Evolutionary conservation across 2,888 invertebrate genomes (phyloP).

Genomic region (Eurytoma adleriae): DNA sequence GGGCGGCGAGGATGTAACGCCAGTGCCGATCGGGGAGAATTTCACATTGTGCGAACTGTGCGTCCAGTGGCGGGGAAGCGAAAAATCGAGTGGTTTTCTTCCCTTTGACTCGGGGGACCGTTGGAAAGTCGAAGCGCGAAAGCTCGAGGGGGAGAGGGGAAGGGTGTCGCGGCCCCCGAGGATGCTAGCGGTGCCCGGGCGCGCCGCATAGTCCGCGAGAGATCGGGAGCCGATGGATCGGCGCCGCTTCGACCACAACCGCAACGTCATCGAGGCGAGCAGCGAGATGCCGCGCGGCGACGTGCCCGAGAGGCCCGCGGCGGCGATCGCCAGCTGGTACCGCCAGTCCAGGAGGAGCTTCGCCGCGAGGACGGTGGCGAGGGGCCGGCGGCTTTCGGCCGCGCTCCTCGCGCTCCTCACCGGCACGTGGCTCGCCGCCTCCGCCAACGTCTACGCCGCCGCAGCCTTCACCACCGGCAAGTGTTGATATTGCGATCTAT

Average conservation of each 20-base stretch:
- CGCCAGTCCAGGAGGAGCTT: neutral
- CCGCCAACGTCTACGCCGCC: constrained; percentile 56
- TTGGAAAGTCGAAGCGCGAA: no score
- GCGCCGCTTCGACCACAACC: constrained; percentile 42
- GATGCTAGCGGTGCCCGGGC: no score
- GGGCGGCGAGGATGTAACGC: no score
- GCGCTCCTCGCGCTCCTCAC: constrained; percentile 64
- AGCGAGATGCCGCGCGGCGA: constrained; percentile 20
- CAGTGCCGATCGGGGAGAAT: no score
- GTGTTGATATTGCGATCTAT: constrained; percentile 14
- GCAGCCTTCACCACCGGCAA: constrained; percentile 73
- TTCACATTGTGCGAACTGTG: no score
- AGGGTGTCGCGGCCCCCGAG: no score
- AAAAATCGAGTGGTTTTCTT: no score
- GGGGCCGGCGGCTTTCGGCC: constrained; percentile 28
- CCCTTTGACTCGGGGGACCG: no score
- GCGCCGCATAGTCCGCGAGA: no score
- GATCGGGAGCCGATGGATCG: constrained; percentile 34
- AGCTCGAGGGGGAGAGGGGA: no score
- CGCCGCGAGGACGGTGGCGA: neutral
- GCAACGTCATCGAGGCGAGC: constrained; percentile 44
- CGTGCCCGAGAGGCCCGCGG: neutral
- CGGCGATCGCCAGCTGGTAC: constrained; percentile 10
- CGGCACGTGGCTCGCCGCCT: constrained; percentile 63
- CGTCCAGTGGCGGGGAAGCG: no score